A percentile compares a stretch with the other conserved stretches of the same genome.
Evolutionary conservation across 2,888 invertebrate species (phyloP).

Genomic region (Drosophila algonquin): DNA sequence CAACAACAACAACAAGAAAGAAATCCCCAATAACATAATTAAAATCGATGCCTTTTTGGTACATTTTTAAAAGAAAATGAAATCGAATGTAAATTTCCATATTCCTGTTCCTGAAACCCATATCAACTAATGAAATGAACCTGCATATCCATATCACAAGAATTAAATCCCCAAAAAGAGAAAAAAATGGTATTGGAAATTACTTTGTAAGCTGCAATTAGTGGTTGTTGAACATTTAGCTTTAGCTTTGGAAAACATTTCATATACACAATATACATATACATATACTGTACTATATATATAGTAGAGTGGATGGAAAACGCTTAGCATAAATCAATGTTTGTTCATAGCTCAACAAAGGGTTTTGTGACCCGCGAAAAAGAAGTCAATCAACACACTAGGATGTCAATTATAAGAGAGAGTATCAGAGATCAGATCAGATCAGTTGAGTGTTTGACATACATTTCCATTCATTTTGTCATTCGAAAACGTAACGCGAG

Average conservation of each 20-base stretch:
- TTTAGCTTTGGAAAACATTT: conserved; percentile 66
- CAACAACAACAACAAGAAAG: conserved; percentile 16
- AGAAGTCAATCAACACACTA: conserved; percentile 43
- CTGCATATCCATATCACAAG: conserved; percentile 61
- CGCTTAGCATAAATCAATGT: conserved; percentile 57
- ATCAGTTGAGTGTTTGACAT: neutral
- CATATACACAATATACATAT: conserved; percentile 60
- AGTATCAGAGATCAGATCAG: conserved; percentile 18
- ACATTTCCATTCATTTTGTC: conserved; percentile 15
- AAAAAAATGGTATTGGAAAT: conserved; percentile 65
- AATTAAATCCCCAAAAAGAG: conserved; percentile 44
- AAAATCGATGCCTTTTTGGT: conserved; percentile 61
- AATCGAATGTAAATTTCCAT: conserved; percentile 31
- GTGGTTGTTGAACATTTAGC: conserved; percentile 77
- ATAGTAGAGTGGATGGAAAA: conserved; percentile 31
- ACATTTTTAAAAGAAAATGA: conserved; percentile 55
- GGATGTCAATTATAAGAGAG: conserved; percentile 59
- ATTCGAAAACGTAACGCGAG: conserved; percentile 65
- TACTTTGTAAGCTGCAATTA: conserved; percentile 78
- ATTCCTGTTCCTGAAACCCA: conserved; percentile 56
- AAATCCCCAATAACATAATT: conserved; percentile 24
- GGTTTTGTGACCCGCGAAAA: conserved; percentile 30
- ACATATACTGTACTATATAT: conserved; percentile 38
- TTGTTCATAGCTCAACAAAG: conserved; percentile 37
- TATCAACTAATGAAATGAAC: conserved; percentile 63